Evolutionary conservation across 2,113 vertebrate genomes (phyloP).

Genomic region (Pelecanus crispus): DNA sequence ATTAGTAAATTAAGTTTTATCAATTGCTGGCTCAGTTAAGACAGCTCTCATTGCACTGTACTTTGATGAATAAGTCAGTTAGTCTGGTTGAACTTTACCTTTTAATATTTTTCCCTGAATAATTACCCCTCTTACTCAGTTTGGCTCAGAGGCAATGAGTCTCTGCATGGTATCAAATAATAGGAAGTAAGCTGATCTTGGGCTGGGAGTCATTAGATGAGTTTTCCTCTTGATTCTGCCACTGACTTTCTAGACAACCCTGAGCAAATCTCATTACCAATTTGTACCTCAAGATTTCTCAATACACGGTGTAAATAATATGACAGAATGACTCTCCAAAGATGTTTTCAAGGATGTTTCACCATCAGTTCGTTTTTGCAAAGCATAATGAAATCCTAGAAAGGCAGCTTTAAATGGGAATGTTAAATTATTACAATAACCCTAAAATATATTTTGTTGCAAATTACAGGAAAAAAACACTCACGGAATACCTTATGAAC

Average conservation of each 20-base stretch:
- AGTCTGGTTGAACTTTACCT: neutral
- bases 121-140: neutral
- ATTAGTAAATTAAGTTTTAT: neutral
- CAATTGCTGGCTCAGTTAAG: neutral
- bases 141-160: neutral
- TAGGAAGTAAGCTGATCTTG: neutral
- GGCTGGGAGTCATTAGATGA: neutral
- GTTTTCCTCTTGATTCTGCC: neutral
- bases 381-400: neutral
- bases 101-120: neutral
- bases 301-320: neutral
- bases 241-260: constrained; percentile 5
- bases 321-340: neutral
- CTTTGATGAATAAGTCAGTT: neutral
- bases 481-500: neutral
- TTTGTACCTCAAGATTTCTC: neutral
- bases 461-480: neutral
- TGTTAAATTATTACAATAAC: neutral
- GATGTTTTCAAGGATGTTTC: neutral
- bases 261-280: neutral
- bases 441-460: neutral
- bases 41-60: neutral
- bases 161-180: neutral
- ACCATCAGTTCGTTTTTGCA: neutral
- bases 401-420: neutral